Evolutionary conservation across 92 coral and sea anemone species (phyloP), one percentile per base, ranked within the genome.

Genomic region (Siderastrea siderea): DNA sequence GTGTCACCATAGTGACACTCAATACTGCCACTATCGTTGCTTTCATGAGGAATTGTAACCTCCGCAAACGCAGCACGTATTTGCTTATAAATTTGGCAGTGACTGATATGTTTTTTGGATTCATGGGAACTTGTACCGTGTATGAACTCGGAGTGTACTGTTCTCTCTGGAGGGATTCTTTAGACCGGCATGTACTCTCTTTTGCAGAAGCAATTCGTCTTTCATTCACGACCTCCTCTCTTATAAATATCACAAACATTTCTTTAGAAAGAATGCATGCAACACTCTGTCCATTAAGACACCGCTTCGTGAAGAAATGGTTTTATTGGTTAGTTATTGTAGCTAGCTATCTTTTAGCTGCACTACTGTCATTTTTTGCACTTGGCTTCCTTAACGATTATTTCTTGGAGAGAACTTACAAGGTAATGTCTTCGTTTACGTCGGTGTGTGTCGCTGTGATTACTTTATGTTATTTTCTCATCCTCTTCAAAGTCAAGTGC

Each of bases 251-350:
- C 4, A 59, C 80, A 76, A 43, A 26, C 38, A 76, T 76, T 43
- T 76, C 80, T 12, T 10, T 76, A 46, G 80, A 76, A 46, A 76
- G 80, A 17, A 67, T 76, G 43, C 80, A 76, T 19, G 80, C 80
- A 5, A 76, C 67, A 2, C 48, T 59, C 4, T 48, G 62, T 5
- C 68, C 80, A 58, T 38, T 76, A 44, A 45, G 65, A 38, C 80
- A 76, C 45, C 68, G 68, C 53, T 76, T 57, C 26, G 52, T 76
- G 1, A 76, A 76, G 53, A 76, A 59, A 45, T 15, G 65, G 47
- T 10, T 44, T 57, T 76, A 76, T 38, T 46, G 52, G 67, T 1
- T 76, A 12, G 62, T 45, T 38, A 58, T 76, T 8, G 38, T 26
- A 5, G 26, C 17, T 44, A 58, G 38, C 57, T 57, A 76, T 43